Percentiles rank a stretch among this genome's conserved stretches.
phyloP scores from a whole-genome alignment of 2,113 vertebrate genomes.

The Pygoscelis adeliae region DNA sequence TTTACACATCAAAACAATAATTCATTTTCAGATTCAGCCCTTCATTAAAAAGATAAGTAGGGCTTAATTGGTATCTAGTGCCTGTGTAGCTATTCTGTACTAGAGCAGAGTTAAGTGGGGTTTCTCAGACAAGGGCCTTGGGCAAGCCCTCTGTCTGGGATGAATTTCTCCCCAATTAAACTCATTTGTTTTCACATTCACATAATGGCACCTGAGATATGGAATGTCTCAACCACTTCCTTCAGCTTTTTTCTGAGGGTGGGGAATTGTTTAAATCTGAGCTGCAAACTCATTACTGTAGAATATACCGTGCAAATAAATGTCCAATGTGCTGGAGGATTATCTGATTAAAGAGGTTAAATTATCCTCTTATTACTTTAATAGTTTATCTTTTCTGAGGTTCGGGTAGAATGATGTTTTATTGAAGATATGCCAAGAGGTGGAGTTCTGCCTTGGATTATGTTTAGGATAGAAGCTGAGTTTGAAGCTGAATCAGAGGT shows the following conservation, averaged over 20 bases:
- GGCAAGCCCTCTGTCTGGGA: conserved; percentile 64
- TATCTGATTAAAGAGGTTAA: conserved; percentile 73
- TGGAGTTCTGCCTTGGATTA: conserved; percentile 39
- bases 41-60: conserved; percentile 64
- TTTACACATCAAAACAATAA: conserved; percentile 67
- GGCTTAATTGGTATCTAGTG: conserved; percentile 55
- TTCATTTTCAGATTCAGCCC: conserved; percentile 60
- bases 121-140: conserved; percentile 66
- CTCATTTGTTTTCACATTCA: conserved; percentile 68
- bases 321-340: conserved; percentile 67
- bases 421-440: conserved; percentile 56
- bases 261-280: conserved; percentile 56
- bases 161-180: conserved; percentile 73
- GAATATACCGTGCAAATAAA: conserved; percentile 45
- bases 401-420: conserved; percentile 64
- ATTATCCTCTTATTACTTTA: conserved; percentile 72
- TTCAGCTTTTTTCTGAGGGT: conserved; percentile 64
- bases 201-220: conserved; percentile 72
- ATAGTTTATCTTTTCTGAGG: conserved; percentile 73
- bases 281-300: conserved; percentile 53
- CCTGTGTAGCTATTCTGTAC: conserved; percentile 7
- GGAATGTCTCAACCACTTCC: conserved; percentile 74
- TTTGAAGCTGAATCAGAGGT: conserved; percentile 8
- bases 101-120: conserved; percentile 14
- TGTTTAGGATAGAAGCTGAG: background rate